phyloP scores from a whole-genome alignment of 2,113 vertebrate genomes.

The Lophura nycthemera region DNA sequence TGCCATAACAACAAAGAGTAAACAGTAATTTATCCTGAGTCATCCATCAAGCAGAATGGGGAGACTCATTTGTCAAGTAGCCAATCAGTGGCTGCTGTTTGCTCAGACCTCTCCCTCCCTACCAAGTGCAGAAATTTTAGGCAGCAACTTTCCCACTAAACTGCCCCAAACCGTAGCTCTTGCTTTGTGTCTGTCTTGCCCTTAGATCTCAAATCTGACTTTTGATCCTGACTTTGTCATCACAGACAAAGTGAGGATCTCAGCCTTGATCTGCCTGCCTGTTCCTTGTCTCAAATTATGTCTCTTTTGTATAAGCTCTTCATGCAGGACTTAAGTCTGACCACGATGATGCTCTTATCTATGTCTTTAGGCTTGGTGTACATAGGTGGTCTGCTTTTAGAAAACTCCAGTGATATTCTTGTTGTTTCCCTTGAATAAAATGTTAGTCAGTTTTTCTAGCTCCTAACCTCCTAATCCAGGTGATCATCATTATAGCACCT shows the following conservation, averaged over 20 bases:
- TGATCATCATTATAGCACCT: neutral
- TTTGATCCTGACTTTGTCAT: fast-evolving
- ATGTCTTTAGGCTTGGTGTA: neutral
- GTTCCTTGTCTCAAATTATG: neutral
- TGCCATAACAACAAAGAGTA: neutral
- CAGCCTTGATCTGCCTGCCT: neutral
- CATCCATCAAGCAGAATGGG: neutral
- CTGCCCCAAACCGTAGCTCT: neutral
- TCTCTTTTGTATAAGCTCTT: neutral
- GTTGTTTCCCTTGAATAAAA: neutral
- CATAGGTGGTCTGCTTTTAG: neutral
- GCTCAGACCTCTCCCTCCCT: neutral
- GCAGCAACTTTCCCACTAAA: neutral
- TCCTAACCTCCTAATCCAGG: neutral
- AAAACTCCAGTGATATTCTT: neutral
- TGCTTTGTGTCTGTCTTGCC: neutral
- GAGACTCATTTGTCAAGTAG: neutral
- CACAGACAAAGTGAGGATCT: neutral
- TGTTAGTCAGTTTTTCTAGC: neutral
- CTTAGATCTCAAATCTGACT: neutral
- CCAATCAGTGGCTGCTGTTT: neutral
- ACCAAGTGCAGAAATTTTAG: neutral
- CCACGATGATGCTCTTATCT: neutral
- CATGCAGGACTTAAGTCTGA: neutral
- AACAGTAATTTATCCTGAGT: neutral